Evolutionary conservation across 1,140 invertebrate species (phyloP).

Genomic region (honey bee (Apis mellifera)): Amel_HAv3.1 CM009931.2:8673501-8674000

Average conservation of each 20-base stretch:
- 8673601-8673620: neutral
- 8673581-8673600: conserved; percentile 1
- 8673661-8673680: neutral
- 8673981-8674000: no score
- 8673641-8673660: neutral
- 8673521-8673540: conserved; percentile 15
- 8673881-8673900: no score
- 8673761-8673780: neutral
- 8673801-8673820: no score
- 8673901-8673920: no score
- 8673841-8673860: no score
- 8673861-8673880: no score
- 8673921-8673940: no score
- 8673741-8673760: no score
- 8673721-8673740: neutral
- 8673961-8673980: no score
- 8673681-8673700: neutral
- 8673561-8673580: conserved; percentile 16
- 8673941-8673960: no score
- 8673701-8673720: conserved; percentile 5
- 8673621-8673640: conserved; percentile 1
- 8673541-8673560: neutral
- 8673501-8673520: conserved; percentile 25
- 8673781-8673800: no score
- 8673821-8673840: no score